Percentiles rank a stretch among this genome's conserved stretches.
Evolutionary conservation across 2,888 invertebrate species (phyloP).

Genomic region (Polia nebulosa): DNA sequence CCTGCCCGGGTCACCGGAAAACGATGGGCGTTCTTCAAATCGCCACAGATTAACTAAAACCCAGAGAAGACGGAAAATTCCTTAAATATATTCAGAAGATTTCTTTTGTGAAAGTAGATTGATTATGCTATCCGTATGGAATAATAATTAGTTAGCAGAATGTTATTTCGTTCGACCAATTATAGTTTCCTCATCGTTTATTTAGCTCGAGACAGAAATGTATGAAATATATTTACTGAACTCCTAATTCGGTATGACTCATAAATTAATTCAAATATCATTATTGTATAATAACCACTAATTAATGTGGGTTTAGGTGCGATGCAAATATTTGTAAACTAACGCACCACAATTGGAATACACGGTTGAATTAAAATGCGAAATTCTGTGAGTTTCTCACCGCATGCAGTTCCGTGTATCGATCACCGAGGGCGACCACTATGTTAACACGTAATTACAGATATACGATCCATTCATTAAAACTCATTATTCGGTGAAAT

Average conservation of each 20-base stretch:
- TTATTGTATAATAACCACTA: conserved; percentile 14
- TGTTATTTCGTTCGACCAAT: conserved; percentile 20
- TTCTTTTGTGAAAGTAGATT: conserved; percentile 48
- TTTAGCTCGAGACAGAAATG: neutral
- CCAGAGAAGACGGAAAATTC: conserved; percentile 47
- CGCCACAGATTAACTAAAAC: conserved; percentile 55
- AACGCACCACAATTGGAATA: conserved; percentile 37
- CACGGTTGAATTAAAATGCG: conserved; percentile 38
- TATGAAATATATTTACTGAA: neutral
- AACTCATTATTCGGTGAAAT: conserved; percentile 26
- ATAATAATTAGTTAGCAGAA: conserved; percentile 32
- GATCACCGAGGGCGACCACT: conserved; percentile 43
- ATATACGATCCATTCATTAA: conserved; percentile 52
- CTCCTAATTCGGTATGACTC: neutral
- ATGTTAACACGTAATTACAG: conserved; percentile 54
- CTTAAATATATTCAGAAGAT: conserved; percentile 55
- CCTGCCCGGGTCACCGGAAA: conserved; percentile 57
- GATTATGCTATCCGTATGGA: conserved; percentile 29
- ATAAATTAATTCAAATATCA: conserved; percentile 7
- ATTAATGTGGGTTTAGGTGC: conserved; percentile 36
- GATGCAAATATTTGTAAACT: conserved; percentile 50
- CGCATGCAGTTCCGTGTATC: conserved; percentile 43
- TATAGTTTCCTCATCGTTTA: conserved; percentile 22
- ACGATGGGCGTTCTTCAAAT: conserved; percentile 60
- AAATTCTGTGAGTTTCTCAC: conserved; percentile 38